Evolutionary conservation across 2,888 invertebrate genomes (phyloP), one percentile per base, ranked within the genome.

Genomic region (Abrostola triplasia): DNA sequence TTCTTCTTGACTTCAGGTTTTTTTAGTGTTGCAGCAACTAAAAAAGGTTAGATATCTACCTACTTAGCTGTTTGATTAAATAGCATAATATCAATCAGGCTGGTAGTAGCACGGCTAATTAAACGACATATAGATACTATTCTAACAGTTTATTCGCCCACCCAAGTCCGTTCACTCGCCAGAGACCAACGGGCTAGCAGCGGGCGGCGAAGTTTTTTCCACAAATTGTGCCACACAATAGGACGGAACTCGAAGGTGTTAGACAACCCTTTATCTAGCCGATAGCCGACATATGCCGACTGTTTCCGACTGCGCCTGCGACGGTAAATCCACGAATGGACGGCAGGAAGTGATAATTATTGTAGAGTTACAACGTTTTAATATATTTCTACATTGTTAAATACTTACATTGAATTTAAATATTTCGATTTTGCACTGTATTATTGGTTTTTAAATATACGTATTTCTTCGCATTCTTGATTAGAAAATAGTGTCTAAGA

Each of bases 201-300:
- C 85, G 83, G 84, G 80, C 80, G 80, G 88, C 86, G 79, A 84
- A 80, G 80, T 87, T 88, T 90, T 91, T 91, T 88, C 85, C 82
- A 85, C 84, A 89, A 90, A 88, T 88, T 90, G 83, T 85, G 83
- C 79, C 77, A 84, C 82, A 86, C 89, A 90, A 91, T 89, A 67
- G 84, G 72, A 75, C 83, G 84, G 83, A 81, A 79, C 80, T 77
- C 73, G 79, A 81, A 89, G 91, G 93, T 92, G 93, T 90, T 91
- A 92, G 89, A 67, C 87, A 92, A 92, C 92, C 93, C 93, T 93
- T 92, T 90, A 82, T 86, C 81, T 80, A 77, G 76, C 79, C 78
- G 80, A 63, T 61, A 69, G 66, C 66, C 76, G 82, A 80, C 92
- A 91, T 84, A 90, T 92, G 92, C 83, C 87, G 87, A 24, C 78